Evolutionary conservation across 2,888 invertebrate species (phyloP), one percentile per base, ranked within the genome.

Genomic region (Orthonychiurus folsomi): DNA sequence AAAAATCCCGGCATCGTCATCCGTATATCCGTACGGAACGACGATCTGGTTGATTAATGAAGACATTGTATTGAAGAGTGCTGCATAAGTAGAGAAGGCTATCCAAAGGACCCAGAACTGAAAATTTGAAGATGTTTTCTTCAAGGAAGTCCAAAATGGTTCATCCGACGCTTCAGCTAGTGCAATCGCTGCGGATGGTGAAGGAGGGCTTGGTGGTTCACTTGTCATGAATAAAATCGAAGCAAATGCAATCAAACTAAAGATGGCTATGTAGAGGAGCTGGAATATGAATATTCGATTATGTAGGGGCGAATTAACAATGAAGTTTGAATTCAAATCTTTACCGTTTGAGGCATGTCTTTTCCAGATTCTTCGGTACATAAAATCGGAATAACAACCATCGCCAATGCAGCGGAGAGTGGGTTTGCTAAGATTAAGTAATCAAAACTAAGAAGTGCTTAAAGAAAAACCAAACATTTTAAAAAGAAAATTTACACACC

Each of bases 1-100:
- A 50, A 66, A 66, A 12, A 64, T 24, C 25, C 64, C 64, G 18
- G 63, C 66, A 20, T 64, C 61, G 21, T 64, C 64, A 24, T 66
- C 64, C 1, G 23, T 23, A 21, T 66, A 66, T 1, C 61, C 63
- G 27, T 64, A 66, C 2, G 66, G 66, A 15, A 3, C 53, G 1
- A 66, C 64, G 20, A 66, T 66, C 50, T 66, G 66, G 37, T 64
- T 63, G n/a, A 66, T 64, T 2, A 66, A 59, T 0, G 66, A 66
- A 0, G 66, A 60, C 21, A 64, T 37, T 20, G 59, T 20, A 48
- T 66, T 66, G 56, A 66, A 66, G 18, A 66, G 57, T 15, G 50
- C 66, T n/a, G 64, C 66, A 23, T 54, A 64, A n/a, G 61, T 25
- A 1, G 66, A 57, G 23, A 66, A 66, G 9, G 64, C 60, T 25